Evolutionary conservation across 2,113 vertebrate genomes (phyloP), one percentile per base, ranked within the genome.

Genomic region (Hydrolagus affinis): DNA sequence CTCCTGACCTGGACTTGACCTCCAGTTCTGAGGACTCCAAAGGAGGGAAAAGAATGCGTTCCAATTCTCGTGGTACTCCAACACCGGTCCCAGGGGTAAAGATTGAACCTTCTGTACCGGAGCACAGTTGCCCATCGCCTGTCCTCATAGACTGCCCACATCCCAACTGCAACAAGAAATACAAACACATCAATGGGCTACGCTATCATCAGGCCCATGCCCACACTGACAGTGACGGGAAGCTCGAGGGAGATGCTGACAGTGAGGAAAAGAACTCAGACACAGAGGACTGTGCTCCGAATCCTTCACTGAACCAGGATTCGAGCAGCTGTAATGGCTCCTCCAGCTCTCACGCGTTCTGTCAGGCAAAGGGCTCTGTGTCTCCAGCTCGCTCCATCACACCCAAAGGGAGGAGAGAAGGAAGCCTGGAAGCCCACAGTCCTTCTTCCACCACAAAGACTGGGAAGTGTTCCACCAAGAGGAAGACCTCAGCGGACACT

Each of bases 101-200:
- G 90, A 93, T 95, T 56, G 92, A 93, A 86, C 90, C 92, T 0
- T 90, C 95, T 60, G 88, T 94, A 85, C 89, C 97, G 0, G 97
- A 99, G 90, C 94, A 96, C 77, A 98, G 90, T 89, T 99, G 97
- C 87, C 94, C 97, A 44, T 99, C 98, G 71, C 98, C 98, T 1
- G 95, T 98, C 88, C 95, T 99, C 87, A 99, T 99, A 11, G 97
- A 99, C 88, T 99, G 98, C 85, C 98, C 98, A 70, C 97, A 99
- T 89, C 98, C 98, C 6, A 98, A 98, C 90, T 99, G 98, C 88
- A 99, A 98, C 94, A 99, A 99, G 89, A 99, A 98, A 86, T 99
- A 99, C 92, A 99, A 99, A 95, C 98, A 99, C 95, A 98, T 99
- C 89, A 99, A 99, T 0, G 98, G 98, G 70, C 95, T 99, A 32